Evolutionary conservation across 2,888 invertebrate genomes (phyloP), one percentile per base, ranked within the genome.

Genomic region (Sialis lutaria): DNA sequence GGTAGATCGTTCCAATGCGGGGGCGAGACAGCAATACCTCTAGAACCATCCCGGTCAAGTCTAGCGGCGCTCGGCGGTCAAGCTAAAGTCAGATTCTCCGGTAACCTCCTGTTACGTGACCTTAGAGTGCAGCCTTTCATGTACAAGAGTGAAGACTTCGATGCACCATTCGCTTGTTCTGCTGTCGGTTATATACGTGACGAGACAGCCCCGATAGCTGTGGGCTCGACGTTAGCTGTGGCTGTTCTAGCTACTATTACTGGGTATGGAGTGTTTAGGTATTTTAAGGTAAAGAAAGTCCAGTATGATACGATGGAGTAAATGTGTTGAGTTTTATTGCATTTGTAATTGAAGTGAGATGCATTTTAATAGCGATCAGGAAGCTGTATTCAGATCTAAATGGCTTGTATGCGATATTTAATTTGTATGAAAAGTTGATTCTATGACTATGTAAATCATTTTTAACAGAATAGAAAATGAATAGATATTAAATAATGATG

Each of bases 291-390:
- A 43, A 89, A 89, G 68, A 89, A 89, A 64, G 86, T 90, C 2
- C 87, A 90, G 59, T 91, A 91, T 60, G 88, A 88, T 60, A 87
- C 86, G 8, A 90, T 91, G 89, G 86, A 89, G 66, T 88, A 78
- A 68, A 53, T 12, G 7, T 2, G 6, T 22, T 22, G 22, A 22
- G 22, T n/a, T n/a, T n/a, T n/a, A n/a, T n/a, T n/a, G n/a, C n/a
- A n/a, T n/a, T n/a, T n/a, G n/a, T n/a, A n/a, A n/a, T n/a, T n/a
- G n/a, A n/a, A n/a, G n/a, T n/a, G n/a, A n/a, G n/a, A n/a, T n/a
- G n/a, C n/a, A n/a, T n/a, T n/a, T n/a, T n/a, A n/a, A n/a, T n/a
- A n/a, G n/a, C n/a, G n/a, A n/a, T n/a, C n/a, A n/a, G n/a, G n/a
- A n/a, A n/a, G n/a, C n/a, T n/a, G n/a, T n/a, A n/a, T n/a, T n/a